Evolutionary conservation across 2,797 vertebrate species (phyloP), one percentile per base, ranked within the genome.

Genomic region (Decapterus maruadsi): DNA sequence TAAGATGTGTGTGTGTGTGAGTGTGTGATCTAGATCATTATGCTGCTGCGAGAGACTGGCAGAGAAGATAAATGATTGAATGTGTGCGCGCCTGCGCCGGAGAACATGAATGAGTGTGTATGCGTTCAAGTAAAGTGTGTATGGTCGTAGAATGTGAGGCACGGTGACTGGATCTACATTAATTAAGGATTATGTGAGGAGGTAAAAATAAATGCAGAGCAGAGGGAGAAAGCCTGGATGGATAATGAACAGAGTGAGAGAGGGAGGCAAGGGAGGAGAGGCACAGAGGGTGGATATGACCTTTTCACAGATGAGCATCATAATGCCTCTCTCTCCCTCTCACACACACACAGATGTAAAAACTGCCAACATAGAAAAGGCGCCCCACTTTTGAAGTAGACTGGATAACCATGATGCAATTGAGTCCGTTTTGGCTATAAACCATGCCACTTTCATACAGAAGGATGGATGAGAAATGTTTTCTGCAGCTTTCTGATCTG

Each of bases 171-270:
- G 81, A 84, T 83, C 87, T 88, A 87, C 84, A 89, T 92, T 94
- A 94, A 94, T 94, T 92, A 92, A 92, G 90, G 91, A 93, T 93
- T 93, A 92, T 68, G 69, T 81, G 90, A 87, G 82, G 85, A 90
- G 90, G 91, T 93, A 94, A 93, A 94, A 94, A 94, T 94, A 94
- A 92, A 89, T 66, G 74, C 81, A 56, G 84, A 90, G 88, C 79
- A 78, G 72, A 88, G 83, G 83, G 89, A 89, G 87, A 88, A 75
- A 84, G 86, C 84, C 79, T 76, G 70, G 85, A 85, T 83, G 89
- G 92, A 88, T 93, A 93, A 93, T 92, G 90, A 93, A 92, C 79
- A 83, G 78, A 85, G 71, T 10, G 46, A 81, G 26, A 79, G 68
- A 82, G 74, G 75, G 75, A 88, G 69, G 75, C 74, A 87, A 72